Conservation (phyloP, 2,113 vertebrate species). For the Phylloscopus trochiloides region DNA sequence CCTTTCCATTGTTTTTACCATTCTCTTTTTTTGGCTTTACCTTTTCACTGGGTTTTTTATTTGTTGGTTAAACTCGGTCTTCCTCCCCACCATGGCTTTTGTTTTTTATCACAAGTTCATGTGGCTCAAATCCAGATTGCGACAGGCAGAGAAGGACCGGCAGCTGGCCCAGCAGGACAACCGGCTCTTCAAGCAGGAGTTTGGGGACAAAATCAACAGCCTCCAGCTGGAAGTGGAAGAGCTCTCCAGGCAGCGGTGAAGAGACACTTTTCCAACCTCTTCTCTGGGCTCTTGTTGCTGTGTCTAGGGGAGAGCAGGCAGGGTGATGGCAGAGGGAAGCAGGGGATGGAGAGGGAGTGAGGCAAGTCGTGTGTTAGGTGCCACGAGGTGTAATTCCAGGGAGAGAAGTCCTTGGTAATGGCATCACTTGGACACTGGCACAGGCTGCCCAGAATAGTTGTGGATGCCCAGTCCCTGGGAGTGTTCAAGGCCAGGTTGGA, state of each 20-base stretch:
- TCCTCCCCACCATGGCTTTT: constrained; percentile 81
- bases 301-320: not conserved
- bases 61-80: constrained; percentile 71
- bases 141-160: constrained; percentile 84
- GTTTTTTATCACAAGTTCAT: constrained; percentile 91
- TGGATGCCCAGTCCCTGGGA: not conserved
- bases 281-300: not conserved
- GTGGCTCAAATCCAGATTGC: constrained; percentile 93
- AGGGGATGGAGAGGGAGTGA: not conserved
- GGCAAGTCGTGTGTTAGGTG: not conserved
- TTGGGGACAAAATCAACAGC: constrained; percentile 96
- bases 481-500: not conserved
- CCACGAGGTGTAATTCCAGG: not conserved
- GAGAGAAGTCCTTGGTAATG: not conserved
- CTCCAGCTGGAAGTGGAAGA: constrained; percentile 90
- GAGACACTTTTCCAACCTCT: not conserved
- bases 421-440: not conserved
- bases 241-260: constrained; percentile 88
- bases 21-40: constrained; percentile 33
- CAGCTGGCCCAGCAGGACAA: constrained; percentile 88
- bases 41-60: constrained; percentile 64
- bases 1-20: not conserved
- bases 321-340: not conserved
- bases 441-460: not conserved
- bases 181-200: constrained; percentile 96